Evolutionary conservation across 2,888 invertebrate species (phyloP), one percentile per base, ranked within the genome.

Genomic region (Anthrax anthrax): DNA sequence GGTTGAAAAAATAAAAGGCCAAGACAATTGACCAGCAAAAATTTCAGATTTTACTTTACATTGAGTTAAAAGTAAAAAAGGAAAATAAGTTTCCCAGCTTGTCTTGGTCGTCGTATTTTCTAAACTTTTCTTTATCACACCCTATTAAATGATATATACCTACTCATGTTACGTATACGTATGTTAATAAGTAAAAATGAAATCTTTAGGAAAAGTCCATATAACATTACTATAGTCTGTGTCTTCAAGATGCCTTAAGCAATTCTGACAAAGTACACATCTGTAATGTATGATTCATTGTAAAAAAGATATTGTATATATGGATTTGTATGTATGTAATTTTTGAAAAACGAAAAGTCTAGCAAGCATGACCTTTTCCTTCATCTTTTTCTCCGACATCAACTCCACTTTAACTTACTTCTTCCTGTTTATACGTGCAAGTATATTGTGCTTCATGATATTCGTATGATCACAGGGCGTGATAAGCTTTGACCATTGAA

Each of bases 401-500:
- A 12, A 32, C 13, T 36, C 16, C 36, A 12, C 16, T 16, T 36
- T 36, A 36, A n/a, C 36, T 36, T 9, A 16, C 4, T 16, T n/a
- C 36, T 6, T 16, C 16, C 6, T 36, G 16, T 36, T 4, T 36
- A 8, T 6, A n/a, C n/a, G n/a, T n/a, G n/a, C n/a, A n/a, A n/a
- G n/a, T n/a, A n/a, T n/a, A n/a, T n/a, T 36, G n/a, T 16, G 16
- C 2, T 36, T 34, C 10, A n/a, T 12, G 34, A 9, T 32, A 12
- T 32, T 3, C 12, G 29, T 12, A 4, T 16, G 46, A 46, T 46
- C 19, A 32, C 37, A 46, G 42, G 16, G 19, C 38, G 16, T 18
- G 46, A 46, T 46, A 46, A 46, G 42, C 16, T 46, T 46, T 46
- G 46, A 42, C 42, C 42, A 32, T 18, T 34, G 38, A 38, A 39